A percentile compares a stretch with the other conserved stretches of the same genome.
Evolutionary conservation across 2,888 invertebrate species (phyloP).

Genomic region (Calameuta idolon): DNA sequence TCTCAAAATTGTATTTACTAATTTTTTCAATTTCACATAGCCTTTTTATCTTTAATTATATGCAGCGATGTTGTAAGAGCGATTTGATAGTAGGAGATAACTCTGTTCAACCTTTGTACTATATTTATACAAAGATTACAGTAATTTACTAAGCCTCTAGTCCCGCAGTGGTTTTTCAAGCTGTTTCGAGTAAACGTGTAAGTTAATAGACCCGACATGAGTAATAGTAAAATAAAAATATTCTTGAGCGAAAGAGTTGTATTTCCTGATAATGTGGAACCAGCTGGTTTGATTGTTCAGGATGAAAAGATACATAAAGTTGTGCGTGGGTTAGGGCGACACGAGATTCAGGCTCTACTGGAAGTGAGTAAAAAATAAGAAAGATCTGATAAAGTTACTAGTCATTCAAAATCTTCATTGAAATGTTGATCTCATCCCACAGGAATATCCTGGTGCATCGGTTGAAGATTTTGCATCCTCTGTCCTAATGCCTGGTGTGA

Average conservation of each 20-base stretch:
- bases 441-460: conserved; percentile 35
- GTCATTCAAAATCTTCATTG: neutral
- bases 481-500: conserved; percentile 76
- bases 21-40: neutral
- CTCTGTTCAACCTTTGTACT: neutral
- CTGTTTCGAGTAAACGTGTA: neutral
- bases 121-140: neutral
- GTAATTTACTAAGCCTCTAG: neutral
- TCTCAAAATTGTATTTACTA: neutral
- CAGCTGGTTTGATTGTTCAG: conserved; percentile 69
- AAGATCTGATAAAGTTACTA: neutral
- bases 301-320: conserved; percentile 73
- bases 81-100: neutral
- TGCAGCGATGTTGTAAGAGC: neutral
- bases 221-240: neutral
- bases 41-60: neutral
- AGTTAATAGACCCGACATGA: neutral
- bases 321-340: conserved; percentile 65
- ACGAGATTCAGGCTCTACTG: conserved; percentile 21
- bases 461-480: conserved; percentile 67
- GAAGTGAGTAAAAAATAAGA: conserved; percentile 27
- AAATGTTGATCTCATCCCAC: neutral
- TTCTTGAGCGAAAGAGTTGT: conserved; percentile 32
- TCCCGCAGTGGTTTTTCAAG: neutral
- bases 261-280: conserved; percentile 37